Evolutionary conservation across 2,888 invertebrate genomes (phyloP), one percentile per base, ranked within the genome.

Genomic region (Chrysolina americana): DNA sequence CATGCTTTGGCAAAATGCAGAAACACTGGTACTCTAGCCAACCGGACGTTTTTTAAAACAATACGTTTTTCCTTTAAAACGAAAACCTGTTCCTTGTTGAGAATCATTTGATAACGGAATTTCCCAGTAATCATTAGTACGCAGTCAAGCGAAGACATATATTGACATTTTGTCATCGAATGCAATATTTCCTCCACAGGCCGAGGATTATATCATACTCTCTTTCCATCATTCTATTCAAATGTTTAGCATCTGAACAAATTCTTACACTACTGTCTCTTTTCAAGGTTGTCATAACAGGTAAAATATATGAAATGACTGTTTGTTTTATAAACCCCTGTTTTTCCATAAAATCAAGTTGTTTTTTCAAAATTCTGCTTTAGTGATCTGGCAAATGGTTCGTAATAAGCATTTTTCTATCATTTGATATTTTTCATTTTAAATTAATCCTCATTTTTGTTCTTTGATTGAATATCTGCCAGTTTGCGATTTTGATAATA

Each of bases 31-130:
- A 23, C 28, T 50, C 13, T 70, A 36, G 41, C 78, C 79, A 59
- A 80, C 79, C 1, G 77, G 79, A 15, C 80, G 17, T 5, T 44
- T 68, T 0, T 28, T 11, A 41, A 80, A 80, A 21, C 47, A 41
- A 65, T 76, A 80, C 10, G 72, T 74, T 21, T 63, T 65, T 11
- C 64, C 50, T 11, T 71, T 41, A 23, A 71, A 72, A 13, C 70
- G 21, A 69, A 80, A 80, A 15, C 77, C 80, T 6, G 78, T 80
- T 59, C 75, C 79, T 48, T 78, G 68, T 50, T 65, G 19, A 17
- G 62, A 56, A 5, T 77, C 71, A 15, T 65, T 41, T 0, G 47
- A 15, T n/a, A 81, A 21, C 4, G 73, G 70, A 28, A 81, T 76
- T 69, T 80, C 78, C 70, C 73, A 78, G 48, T 79, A 81, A 1